Evolutionary conservation across 53 echinoderm and acorn worm genomes (phyloP).

Genomic region (Patiria pectinifera): DNA sequence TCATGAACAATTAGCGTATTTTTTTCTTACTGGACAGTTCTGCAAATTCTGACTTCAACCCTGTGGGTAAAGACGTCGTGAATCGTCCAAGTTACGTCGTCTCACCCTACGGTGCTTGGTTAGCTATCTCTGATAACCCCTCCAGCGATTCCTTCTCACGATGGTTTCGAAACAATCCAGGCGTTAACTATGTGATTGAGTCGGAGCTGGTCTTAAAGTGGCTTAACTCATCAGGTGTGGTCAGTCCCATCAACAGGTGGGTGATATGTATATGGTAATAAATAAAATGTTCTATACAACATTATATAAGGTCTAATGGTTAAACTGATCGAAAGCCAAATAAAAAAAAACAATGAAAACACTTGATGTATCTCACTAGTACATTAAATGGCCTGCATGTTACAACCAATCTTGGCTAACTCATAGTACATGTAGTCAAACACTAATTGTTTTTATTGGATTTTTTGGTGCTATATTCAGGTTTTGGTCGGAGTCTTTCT

Average conservation of each 20-base stretch:
- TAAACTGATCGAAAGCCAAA: no score
- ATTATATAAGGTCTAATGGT: no score
- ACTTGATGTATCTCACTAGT: no score
- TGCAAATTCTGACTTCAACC: conserved; percentile 75
- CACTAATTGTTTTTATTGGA: neutral
- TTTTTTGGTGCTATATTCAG: conserved; percentile 26
- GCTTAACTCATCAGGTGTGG: conserved; percentile 79
- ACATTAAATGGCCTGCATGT: no score
- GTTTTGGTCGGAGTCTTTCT: conserved; percentile 79
- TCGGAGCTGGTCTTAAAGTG: conserved; percentile 73
- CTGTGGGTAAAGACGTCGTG: conserved; percentile 74
- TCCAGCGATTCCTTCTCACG: conserved; percentile 82
- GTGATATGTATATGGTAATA: neutral
- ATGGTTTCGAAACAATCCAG: conserved; percentile 83
- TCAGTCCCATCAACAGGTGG: conserved; percentile 72
- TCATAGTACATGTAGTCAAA: neutral
- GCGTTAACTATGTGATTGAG: conserved; percentile 72
- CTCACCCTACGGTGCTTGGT: conserved; percentile 89
- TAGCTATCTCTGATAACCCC: conserved; percentile 83
- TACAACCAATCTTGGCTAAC: no score
- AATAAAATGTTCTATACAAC: no score
- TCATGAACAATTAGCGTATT: no score
- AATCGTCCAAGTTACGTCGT: conserved; percentile 75
- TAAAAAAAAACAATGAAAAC: no score
- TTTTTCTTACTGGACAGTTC: no score